Conservation (phyloP, 1,140 invertebrate genomes). For the Melanaphis sacchari region DNA sequence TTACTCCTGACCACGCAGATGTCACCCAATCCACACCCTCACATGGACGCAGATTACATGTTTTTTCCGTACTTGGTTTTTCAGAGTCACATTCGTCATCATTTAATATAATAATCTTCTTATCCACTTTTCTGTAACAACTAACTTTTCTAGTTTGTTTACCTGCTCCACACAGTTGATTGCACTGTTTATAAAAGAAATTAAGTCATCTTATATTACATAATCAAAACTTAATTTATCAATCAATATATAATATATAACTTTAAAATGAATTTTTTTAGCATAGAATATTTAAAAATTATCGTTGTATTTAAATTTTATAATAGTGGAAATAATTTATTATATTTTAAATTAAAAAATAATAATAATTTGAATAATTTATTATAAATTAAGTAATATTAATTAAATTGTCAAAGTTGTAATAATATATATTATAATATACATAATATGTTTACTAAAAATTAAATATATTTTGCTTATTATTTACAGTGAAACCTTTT, state of each 20-base stretch:
- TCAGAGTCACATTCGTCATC: slow-evolving; percentile 75
- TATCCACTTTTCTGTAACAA: slow-evolving; percentile 77
- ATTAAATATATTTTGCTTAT: too few relatives aligned
- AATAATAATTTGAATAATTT: too few relatives aligned
- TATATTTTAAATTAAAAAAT: not conserved
- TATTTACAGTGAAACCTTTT: too few relatives aligned
- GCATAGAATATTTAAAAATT: not conserved
- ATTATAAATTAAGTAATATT: too few relatives aligned
- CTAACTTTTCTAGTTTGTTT: slow-evolving; percentile 75
- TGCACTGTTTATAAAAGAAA: slow-evolving; percentile 70
- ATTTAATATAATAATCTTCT: slow-evolving; percentile 74
- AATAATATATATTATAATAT: not conserved
- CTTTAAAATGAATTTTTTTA: not conserved
- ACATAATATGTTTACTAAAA: not conserved
- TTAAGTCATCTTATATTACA: not conserved
- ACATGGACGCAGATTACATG: slow-evolving; percentile 82
- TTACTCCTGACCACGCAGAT: slow-evolving; percentile 88
- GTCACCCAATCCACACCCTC: slow-evolving; percentile 91
- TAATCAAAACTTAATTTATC: not conserved
- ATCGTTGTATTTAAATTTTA: not conserved
- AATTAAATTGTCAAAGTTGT: not conserved
- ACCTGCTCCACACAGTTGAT: slow-evolving; percentile 86
- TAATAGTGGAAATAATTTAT: not conserved
- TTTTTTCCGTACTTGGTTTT: slow-evolving; percentile 74
- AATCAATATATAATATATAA: not conserved